Percentiles rank a stretch among this genome's conserved stretches.
phyloP scores from a whole-genome alignment of 2,888 invertebrate genomes.

The Drosophila nigricruria region DNA sequence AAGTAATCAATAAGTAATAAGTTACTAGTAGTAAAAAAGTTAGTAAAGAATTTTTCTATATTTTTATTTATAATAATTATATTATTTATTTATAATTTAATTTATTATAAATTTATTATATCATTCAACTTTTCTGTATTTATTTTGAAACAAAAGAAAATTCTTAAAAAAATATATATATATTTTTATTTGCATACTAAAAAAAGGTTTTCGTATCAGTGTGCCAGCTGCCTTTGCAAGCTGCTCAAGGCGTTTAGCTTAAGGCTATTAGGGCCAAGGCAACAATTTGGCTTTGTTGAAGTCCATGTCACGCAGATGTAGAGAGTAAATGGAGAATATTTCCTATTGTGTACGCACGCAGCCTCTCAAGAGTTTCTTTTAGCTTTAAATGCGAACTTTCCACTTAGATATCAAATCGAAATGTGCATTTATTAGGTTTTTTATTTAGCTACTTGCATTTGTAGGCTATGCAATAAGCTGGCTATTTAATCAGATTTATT shows the following conservation, averaged over 20 bases:
- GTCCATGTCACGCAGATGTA: constrained; percentile 9
- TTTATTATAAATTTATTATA: not conserved
- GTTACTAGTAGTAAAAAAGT: not conserved
- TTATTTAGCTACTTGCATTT: not conserved
- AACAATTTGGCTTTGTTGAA: constrained; percentile 21
- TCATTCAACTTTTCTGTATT: not conserved
- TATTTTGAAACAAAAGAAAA: not conserved
- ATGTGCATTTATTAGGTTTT: not conserved
- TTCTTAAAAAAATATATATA: not conserved
- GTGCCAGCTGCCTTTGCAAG: constrained; percentile 8
- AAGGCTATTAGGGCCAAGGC: constrained; percentile 22
- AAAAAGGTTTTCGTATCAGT: not conserved
- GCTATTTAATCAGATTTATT: not conserved
- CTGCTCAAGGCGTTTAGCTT: constrained; percentile 17
- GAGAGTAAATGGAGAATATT: constrained; percentile 8
- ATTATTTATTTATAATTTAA: not conserved
- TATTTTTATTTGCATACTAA: not conserved
- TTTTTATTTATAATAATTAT: not conserved
- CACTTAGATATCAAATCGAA: not conserved
- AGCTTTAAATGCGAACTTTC: not conserved
- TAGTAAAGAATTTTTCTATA: not conserved
- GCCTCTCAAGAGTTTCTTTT: not conserved
- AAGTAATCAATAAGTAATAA: not conserved
- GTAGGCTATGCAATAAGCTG: not conserved
- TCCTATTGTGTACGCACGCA: constrained; percentile 6